Percentiles rank a stretch among this genome's conserved stretches.
Conservation (phyloP, 2,888 invertebrate species). For the Hyalella azteca region DNA sequence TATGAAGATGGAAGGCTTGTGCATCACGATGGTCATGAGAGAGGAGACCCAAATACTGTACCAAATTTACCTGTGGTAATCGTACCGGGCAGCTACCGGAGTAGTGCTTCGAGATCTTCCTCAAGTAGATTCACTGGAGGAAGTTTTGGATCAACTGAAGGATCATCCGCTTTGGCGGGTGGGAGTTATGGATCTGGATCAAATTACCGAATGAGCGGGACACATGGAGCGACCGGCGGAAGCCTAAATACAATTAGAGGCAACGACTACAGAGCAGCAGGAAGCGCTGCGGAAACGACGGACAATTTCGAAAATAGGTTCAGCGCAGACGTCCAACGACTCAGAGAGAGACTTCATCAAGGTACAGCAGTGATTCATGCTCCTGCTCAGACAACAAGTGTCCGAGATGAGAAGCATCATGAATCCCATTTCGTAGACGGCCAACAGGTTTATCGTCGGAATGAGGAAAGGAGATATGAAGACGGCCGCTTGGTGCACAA, state of each 20-base stretch:
- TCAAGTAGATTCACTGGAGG: neutral
- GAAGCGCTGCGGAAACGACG: too few relatives aligned
- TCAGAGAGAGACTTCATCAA: constrained; percentile 46
- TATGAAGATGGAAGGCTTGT: constrained; percentile 48
- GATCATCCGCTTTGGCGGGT: neutral
- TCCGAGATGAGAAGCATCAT: constrained; percentile 44
- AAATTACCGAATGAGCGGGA: too few relatives aligned
- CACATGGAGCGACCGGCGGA: too few relatives aligned
- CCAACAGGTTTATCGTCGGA: constrained; percentile 49
- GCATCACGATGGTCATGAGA: constrained; percentile 45
- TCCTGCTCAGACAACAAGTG: constrained; percentile 35
- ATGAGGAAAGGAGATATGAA: constrained; percentile 48
- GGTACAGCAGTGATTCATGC: constrained; percentile 23
- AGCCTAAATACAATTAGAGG: too few relatives aligned
- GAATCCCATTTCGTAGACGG: constrained; percentile 53
- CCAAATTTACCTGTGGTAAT: neutral
- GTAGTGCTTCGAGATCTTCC: neutral
- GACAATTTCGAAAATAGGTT: constrained; percentile 34
- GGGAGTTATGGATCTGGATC: too few relatives aligned
- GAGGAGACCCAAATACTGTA: constrained; percentile 41
- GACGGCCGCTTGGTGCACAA: constrained; percentile 51
- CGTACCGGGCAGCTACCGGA: neutral
- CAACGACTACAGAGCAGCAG: too few relatives aligned
- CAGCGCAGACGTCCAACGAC: constrained; percentile 37
- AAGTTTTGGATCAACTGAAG: neutral